Percentiles rank a stretch among this genome's conserved stretches.
Evolutionary conservation across 2,113 vertebrate species (phyloP).

Genomic region (Ophthalmolycus amberensis): DNA sequence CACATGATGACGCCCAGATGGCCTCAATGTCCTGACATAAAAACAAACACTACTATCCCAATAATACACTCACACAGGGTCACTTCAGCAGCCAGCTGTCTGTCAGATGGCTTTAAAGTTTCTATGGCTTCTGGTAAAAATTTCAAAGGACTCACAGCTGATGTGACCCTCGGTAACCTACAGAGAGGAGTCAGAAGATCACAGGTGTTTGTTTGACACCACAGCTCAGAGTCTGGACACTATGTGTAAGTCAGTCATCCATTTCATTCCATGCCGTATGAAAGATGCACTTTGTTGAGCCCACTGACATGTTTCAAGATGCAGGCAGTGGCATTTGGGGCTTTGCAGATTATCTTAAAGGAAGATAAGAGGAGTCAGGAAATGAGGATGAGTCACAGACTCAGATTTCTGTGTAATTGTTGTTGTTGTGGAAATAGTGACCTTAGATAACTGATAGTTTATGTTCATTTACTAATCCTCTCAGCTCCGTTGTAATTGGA

Average conservation of each 20-base stretch:
- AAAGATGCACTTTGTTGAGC: slow-evolving; percentile 42
- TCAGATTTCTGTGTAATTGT: slow-evolving; percentile 37
- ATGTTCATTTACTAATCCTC: slow-evolving; percentile 28
- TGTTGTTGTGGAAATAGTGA: slow-evolving; percentile 33
- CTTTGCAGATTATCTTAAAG: slow-evolving; percentile 54
- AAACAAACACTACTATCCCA: not conserved
- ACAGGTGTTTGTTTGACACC: slow-evolving; percentile 38
- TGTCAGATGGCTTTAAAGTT: not conserved
- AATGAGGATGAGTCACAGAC: slow-evolving; percentile 49
- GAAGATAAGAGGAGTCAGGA: slow-evolving; percentile 48
- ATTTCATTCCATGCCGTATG: slow-evolving; percentile 43
- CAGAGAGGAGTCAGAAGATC: slow-evolving; percentile 14
- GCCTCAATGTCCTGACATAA: not conserved
- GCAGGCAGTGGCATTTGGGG: slow-evolving; percentile 55
- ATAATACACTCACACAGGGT: not conserved
- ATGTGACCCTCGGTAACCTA: slow-evolving; percentile 26
- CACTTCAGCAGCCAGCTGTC: slow-evolving; percentile 5
- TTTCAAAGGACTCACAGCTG: slow-evolving; percentile 21
- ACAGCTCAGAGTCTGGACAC: slow-evolving; percentile 21
- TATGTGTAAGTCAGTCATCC: slow-evolving; percentile 38
- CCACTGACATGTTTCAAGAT: slow-evolving; percentile 43
- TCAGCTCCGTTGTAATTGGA: slow-evolving; percentile 14
- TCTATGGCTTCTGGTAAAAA: slow-evolving; percentile 7
- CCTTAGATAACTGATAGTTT: slow-evolving; percentile 42
- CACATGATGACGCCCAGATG: not conserved